Conservation (phyloP, 1,140 invertebrate genomes). For the Lycorma delicatula region DNA sequence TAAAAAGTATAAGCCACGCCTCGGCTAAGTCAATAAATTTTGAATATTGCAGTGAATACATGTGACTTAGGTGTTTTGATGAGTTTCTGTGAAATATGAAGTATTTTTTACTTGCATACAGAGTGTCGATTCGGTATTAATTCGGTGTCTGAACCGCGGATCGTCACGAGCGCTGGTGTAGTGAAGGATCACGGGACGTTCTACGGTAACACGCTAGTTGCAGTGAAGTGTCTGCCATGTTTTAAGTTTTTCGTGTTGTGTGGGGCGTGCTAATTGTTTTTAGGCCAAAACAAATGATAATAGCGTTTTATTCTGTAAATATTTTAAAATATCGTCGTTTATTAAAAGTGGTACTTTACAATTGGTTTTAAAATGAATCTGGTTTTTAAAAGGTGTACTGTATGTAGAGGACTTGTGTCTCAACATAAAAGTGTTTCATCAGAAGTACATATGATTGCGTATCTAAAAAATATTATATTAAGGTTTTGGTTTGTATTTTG, state of each 20-base stretch:
- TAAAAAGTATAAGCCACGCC: constrained; percentile 1
- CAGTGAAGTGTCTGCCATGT: constrained; percentile 20
- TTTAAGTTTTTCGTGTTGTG: constrained; percentile 17
- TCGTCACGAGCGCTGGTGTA: constrained; percentile 10
- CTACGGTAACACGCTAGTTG: constrained; percentile 15
- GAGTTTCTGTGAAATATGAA: not conserved
- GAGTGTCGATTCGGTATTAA: not conserved
- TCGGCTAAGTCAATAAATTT: not conserved
- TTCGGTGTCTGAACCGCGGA: not conserved
- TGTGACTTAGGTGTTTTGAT: not conserved
- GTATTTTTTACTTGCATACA: not conserved
- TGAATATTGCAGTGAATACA: not conserved
- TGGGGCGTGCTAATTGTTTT: constrained; percentile 14
- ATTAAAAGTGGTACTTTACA: too few relatives aligned
- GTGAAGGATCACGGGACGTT: constrained; percentile 5
- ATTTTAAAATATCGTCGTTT: not conserved
- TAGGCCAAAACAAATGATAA: not conserved
- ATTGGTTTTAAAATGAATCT: too few relatives aligned
- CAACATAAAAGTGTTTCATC: constrained; percentile 15
- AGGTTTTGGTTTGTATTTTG: constrained; percentile 5
- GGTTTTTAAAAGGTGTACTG: constrained; percentile 7
- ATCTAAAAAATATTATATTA: constrained; percentile 11
- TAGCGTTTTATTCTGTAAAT: not conserved
- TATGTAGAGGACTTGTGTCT: constrained; percentile 3
- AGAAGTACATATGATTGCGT: constrained; percentile 15